Evolutionary conservation across 2,888 invertebrate genomes (phyloP).

Genomic region (Pachliopta kotzebuea): DNA sequence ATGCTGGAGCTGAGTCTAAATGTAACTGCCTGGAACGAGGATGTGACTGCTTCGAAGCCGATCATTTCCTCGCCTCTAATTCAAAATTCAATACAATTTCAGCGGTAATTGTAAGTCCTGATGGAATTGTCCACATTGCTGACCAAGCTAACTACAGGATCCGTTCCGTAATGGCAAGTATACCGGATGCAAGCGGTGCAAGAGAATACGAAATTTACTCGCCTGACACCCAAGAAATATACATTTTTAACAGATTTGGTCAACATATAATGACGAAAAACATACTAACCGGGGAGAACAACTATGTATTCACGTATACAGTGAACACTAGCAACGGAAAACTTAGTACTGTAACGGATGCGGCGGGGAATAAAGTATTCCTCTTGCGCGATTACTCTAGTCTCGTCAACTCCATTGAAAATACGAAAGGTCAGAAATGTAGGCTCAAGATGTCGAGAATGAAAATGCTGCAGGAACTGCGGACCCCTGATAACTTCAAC

Average conservation of each 20-base stretch:
- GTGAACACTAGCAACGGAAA: conserved; percentile 98
- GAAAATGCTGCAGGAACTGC: conserved; percentile 93
- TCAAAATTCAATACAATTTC: conserved; percentile 97
- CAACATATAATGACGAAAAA: conserved; percentile 97
- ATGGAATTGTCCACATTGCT: conserved; percentile 96
- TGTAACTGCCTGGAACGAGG: conserved; percentile 95
- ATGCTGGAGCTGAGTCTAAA: conserved; percentile 96
- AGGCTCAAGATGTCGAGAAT: conserved; percentile 94
- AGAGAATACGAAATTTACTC: conserved; percentile 97
- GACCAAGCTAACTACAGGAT: conserved; percentile 96
- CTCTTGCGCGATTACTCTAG: conserved; percentile 90
- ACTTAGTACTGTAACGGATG: conserved; percentile 95
- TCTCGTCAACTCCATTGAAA: conserved; percentile 96
- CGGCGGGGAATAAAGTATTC: conserved; percentile 94
- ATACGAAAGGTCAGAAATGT: conserved; percentile 95
- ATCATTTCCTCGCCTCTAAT: conserved; percentile 94
- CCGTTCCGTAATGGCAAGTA: conserved; percentile 92
- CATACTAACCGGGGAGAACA: conserved; percentile 95
- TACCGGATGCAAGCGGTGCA: conserved; percentile 90
- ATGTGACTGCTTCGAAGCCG: conserved; percentile 96
- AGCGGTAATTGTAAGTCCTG: conserved; percentile 95
- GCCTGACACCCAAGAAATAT: conserved; percentile 96
- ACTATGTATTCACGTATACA: conserved; percentile 96
- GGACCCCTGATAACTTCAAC: conserved; percentile 96
- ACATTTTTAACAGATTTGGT: conserved; percentile 95